Percentiles rank a stretch among this genome's conserved stretches.
Evolutionary conservation across 2,888 invertebrate species (phyloP).

Genomic region (Sphaerophoria taeniata): DNA sequence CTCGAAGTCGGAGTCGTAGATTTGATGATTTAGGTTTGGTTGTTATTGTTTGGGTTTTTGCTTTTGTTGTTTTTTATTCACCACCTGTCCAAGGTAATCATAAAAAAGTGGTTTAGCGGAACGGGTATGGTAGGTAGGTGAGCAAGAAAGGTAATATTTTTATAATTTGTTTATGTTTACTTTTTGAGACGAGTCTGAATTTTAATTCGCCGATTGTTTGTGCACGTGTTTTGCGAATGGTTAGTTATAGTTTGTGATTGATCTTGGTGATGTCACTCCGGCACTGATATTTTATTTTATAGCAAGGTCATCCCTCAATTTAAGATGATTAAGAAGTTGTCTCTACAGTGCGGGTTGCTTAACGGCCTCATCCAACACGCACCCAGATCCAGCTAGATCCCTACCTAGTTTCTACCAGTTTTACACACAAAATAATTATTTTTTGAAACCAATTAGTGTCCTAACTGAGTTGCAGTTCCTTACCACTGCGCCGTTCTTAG

Average conservation of each 20-base stretch:
- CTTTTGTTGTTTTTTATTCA: not conserved
- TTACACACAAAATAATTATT: too few relatives aligned
- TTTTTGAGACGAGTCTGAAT: not conserved
- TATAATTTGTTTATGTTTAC: not conserved
- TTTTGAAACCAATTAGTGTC: too few relatives aligned
- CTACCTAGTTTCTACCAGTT: too few relatives aligned
- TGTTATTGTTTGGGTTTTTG: slow-evolving; percentile 2
- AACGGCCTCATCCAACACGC: too few relatives aligned
- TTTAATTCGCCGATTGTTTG: not conserved
- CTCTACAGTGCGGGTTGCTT: too few relatives aligned
- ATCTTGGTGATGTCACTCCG: not conserved
- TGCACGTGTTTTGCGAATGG: not conserved
- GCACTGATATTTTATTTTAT: not conserved
- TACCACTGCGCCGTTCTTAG: too few relatives aligned
- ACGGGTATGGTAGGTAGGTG: not conserved
- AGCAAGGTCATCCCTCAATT: too few relatives aligned
- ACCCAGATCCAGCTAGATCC: too few relatives aligned
- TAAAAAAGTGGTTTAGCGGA: not conserved
- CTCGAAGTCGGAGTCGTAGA: not conserved
- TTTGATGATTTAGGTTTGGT: slow-evolving; percentile 11
- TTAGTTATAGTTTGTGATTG: not conserved
- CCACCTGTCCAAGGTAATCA: not conserved
- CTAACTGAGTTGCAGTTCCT: too few relatives aligned
- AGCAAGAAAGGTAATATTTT: not conserved
- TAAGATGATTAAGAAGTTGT: too few relatives aligned